phyloP scores from a whole-genome alignment of 2,888 invertebrate species.

The Napeogenes sylphis region DNA sequence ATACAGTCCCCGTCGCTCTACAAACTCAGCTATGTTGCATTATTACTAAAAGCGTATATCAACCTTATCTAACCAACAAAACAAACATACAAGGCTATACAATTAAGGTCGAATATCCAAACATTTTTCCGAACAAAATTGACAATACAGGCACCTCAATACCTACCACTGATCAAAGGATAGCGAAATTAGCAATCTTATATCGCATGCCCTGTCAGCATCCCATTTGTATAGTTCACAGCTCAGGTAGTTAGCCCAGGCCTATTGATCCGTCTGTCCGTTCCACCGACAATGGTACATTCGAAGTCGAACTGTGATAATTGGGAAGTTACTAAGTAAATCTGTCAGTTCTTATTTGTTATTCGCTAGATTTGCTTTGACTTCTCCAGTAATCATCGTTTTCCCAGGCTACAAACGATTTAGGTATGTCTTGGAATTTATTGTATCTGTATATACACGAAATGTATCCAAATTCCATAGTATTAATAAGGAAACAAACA shows the following conservation, averaged over 20 bases:
- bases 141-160: constrained; percentile 25
- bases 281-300: constrained; percentile 54
- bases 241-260: constrained; percentile 57
- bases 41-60: neutral
- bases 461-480: too few relatives aligned
- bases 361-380: neutral
- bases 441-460: too few relatives aligned
- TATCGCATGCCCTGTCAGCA: constrained; percentile 38
- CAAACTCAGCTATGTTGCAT: too few relatives aligned
- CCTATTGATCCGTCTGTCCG: constrained; percentile 68
- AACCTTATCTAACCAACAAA: neutral
- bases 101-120: constrained; percentile 6
- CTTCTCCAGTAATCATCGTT: too few relatives aligned
- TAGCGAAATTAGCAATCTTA: constrained; percentile 30
- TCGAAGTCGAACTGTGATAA: constrained; percentile 38
- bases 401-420: too few relatives aligned
- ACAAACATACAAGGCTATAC: neutral
- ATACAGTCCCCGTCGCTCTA: too few relatives aligned
- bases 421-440: too few relatives aligned
- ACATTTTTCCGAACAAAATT: constrained; percentile 6
- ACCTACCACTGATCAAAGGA: constrained; percentile 27
- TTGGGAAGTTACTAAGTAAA: constrained; percentile 33
- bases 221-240: constrained; percentile 67
- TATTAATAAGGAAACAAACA: too few relatives aligned
- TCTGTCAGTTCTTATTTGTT: constrained; percentile 5